A percentile compares a stretch with the other conserved stretches of the same genome.
These are phyloP conservation scores for Chloropsis cyanopogon DNA, from an alignment of 2,113 vertebrate species.

Conservation along the genomic window DNA sequence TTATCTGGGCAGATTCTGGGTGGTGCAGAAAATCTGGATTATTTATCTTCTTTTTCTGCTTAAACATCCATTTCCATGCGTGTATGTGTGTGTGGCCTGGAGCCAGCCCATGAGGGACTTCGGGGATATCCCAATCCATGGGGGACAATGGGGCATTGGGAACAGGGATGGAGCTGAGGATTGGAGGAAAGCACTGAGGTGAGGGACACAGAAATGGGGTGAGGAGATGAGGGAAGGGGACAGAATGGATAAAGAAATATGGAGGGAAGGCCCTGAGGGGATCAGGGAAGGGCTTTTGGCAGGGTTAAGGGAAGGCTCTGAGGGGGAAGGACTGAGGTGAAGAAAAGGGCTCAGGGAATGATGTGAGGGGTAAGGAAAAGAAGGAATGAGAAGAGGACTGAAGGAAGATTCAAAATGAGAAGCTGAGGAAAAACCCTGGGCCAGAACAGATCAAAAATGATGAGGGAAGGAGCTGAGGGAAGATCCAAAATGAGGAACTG, in stretches of 20 bases:
- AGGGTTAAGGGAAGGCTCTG: not conserved
- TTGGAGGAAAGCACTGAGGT: not conserved
- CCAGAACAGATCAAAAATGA: too few relatives aligned
- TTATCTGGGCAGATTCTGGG: not conserved
- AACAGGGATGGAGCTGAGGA: not conserved
- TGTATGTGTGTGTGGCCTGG: not conserved
- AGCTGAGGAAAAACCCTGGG: not conserved
- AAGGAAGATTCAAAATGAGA: not conserved
- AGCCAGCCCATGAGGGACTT: not conserved
- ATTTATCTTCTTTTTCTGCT: not conserved
- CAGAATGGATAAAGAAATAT: not conserved
- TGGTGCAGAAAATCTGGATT: not conserved
- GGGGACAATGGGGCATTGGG: not conserved
- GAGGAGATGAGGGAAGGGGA: not conserved
- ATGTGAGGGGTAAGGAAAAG: not conserved
- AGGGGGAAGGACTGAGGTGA: not conserved
- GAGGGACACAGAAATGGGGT: not conserved
- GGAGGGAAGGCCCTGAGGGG: not conserved
- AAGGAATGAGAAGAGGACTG: too few relatives aligned
- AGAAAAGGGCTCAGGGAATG: not conserved
- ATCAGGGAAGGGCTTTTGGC: not conserved
- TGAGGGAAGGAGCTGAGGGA: not conserved
- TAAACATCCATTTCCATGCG: not conserved
- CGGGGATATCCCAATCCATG: accelerated
- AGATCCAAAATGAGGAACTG: not conserved